Percentiles rank a stretch among this genome's conserved stretches.
These are phyloP conservation scores for Drosophila hydei DNA, from an alignment of 1,140 invertebrate genomes.

Conservation along the genomic window DNA sequence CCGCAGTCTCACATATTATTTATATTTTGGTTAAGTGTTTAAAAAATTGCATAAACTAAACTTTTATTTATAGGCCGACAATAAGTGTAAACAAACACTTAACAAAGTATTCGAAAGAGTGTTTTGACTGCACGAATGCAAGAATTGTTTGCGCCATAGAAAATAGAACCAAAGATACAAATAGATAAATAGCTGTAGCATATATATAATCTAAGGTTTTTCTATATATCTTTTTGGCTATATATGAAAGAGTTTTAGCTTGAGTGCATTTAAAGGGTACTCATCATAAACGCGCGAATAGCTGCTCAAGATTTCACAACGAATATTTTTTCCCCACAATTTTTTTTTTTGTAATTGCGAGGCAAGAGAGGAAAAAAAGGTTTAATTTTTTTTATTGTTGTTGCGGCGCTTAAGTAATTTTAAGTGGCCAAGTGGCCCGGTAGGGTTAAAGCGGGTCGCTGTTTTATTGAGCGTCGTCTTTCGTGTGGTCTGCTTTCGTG, in stretches of 20 bases:
- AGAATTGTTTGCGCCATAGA: constrained; percentile 6
- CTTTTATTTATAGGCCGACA: constrained; percentile 14
- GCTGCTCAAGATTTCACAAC: constrained; percentile 33
- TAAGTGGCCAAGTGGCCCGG: constrained; percentile 50
- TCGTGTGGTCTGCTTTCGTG: constrained; percentile 22
- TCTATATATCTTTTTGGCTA: neutral
- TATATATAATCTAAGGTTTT: neutral
- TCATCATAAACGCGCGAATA: neutral
- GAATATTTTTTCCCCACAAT: neutral
- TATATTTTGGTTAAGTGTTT: constrained; percentile 60
- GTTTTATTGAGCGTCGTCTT: constrained; percentile 51
- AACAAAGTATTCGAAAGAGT: constrained; percentile 1
- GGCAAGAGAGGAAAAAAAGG: constrained; percentile 22
- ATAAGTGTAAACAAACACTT: constrained; percentile 38
- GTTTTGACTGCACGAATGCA: neutral
- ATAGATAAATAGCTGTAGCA: constrained; percentile 10
- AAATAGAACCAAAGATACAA: constrained; percentile 5
- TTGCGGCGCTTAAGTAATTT: constrained; percentile 48
- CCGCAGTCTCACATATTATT: constrained; percentile 17
- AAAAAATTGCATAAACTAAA: constrained; percentile 26
- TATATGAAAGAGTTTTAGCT: constrained; percentile 14
- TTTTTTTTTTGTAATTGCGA: constrained; percentile 28
- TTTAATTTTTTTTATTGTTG: constrained; percentile 35
- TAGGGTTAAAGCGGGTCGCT: constrained; percentile 66
- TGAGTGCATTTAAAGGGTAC: constrained; percentile 15